These are phyloP conservation scores for Ophonus ardosiacus DNA, from an alignment of 2,888 invertebrate genomes.

Conservation along the genomic window DNA sequence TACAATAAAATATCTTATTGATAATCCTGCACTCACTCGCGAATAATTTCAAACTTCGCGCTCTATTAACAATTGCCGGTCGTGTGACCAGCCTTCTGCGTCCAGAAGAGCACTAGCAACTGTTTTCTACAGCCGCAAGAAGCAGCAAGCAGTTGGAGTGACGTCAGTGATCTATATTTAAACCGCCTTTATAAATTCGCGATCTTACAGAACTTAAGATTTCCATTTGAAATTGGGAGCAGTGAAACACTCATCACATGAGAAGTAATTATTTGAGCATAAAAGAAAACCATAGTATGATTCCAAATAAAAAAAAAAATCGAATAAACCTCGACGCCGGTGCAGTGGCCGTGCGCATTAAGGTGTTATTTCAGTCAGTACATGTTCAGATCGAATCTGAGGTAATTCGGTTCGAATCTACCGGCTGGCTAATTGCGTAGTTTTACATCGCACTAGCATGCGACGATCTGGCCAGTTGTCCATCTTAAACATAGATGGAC, in stretches of 20 bases:
- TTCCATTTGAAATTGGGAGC: slow-evolving; percentile 37
- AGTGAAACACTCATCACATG: neutral
- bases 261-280: neutral
- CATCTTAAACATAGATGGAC: too few relatives aligned
- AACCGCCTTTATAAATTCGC: slow-evolving; percentile 59
- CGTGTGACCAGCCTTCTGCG: slow-evolving; percentile 29
- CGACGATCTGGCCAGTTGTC: too few relatives aligned
- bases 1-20: neutral
- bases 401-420: too few relatives aligned
- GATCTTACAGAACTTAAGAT: slow-evolving; percentile 13
- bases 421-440: too few relatives aligned
- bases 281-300: neutral
- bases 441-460: too few relatives aligned
- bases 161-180: slow-evolving; percentile 56
- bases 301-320: neutral
- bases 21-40: slow-evolving; percentile 22
- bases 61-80: slow-evolving; percentile 29
- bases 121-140: slow-evolving; percentile 47
- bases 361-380: too few relatives aligned
- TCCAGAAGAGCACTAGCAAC: slow-evolving; percentile 2
- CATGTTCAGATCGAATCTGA: too few relatives aligned
- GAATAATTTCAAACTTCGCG: slow-evolving; percentile 17
- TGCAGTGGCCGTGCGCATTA: too few relatives aligned
- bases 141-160: slow-evolving; percentile 24
- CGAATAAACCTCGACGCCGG: too few relatives aligned